These are phyloP conservation scores for Nasonia longicornis DNA, from an alignment of 1,140 invertebrate genomes.

Conservation along the genomic window DNA sequence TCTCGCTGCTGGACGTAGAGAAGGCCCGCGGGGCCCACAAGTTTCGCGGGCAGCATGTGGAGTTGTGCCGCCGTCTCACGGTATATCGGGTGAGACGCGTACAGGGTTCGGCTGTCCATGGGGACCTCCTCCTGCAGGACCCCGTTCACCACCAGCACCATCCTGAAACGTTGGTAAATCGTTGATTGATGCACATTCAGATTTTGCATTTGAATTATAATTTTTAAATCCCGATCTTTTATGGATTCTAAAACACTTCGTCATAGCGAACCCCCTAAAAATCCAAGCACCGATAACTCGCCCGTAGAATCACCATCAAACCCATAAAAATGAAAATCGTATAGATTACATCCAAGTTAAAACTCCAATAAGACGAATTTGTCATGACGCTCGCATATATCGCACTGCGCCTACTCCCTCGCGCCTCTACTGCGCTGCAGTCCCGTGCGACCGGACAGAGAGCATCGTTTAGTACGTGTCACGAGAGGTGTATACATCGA, in stretches of 20 bases:
- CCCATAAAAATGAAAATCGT: not conserved
- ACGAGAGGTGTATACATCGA: not conserved
- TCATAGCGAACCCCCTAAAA: too few species aligned
- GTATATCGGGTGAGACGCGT: constrained; percentile 84
- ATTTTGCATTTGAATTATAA: not conserved
- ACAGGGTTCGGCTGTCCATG: constrained; percentile 81
- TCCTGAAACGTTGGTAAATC: constrained; percentile 64
- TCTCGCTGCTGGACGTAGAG: constrained; percentile 92
- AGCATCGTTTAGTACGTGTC: not conserved
- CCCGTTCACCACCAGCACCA: constrained; percentile 90
- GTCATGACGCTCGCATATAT: not conserved
- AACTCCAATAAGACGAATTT: not conserved
- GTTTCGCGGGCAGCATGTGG: constrained; percentile 80
- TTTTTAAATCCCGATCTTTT: too few species aligned
- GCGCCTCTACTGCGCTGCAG: not conserved
- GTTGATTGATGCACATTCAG: not conserved
- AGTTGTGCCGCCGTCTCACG: constrained; percentile 86
- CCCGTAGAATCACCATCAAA: not conserved
- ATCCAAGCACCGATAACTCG: too few species aligned
- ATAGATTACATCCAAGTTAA: not conserved
- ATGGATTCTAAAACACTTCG: too few species aligned
- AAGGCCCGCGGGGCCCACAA: constrained; percentile 85
- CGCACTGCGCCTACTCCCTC: not conserved
- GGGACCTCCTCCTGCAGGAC: constrained; percentile 88
- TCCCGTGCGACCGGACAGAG: not conserved